Evolutionary conservation across 2,888 invertebrate genomes (phyloP).

Genomic region (Acanthosepion pharaonis): DNA sequence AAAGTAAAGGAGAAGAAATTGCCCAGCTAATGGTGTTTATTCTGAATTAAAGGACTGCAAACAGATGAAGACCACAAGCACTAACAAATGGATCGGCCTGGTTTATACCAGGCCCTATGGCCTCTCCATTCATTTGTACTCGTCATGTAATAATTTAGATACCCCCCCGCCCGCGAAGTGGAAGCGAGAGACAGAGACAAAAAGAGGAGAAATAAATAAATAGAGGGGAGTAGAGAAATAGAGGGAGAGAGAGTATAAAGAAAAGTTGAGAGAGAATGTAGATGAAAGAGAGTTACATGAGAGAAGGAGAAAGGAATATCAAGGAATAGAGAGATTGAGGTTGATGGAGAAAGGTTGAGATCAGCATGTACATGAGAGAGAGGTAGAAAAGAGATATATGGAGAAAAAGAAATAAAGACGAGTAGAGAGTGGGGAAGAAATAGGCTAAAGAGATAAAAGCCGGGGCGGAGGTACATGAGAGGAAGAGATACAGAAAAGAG

Average conservation of each 20-base stretch:
- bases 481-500: too few species aligned
- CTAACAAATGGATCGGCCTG: not conserved
- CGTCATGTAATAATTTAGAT: not conserved
- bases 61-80: conserved; percentile 13
- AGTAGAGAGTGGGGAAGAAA: too few species aligned
- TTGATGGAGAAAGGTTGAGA: too few species aligned
- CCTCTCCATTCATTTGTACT: not conserved
- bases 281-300: too few species aligned
- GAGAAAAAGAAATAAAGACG: too few species aligned
- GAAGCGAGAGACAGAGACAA: not conserved
- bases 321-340: too few species aligned
- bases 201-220: not conserved
- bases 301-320: too few species aligned
- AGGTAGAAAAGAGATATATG: too few species aligned
- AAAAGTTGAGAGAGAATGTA: too few species aligned
- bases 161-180: not conserved
- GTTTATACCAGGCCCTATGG: not conserved
- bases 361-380: too few species aligned
- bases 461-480: too few species aligned
- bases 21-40: not conserved
- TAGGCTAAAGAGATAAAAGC: too few species aligned
- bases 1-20: not conserved
- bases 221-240: not conserved
- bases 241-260: not conserved
- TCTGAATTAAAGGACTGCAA: not conserved